These are phyloP conservation scores for Rhabdomys pumilio DNA, from an alignment of 2,797 vertebrate genomes.

Conservation along the genomic window DNA sequence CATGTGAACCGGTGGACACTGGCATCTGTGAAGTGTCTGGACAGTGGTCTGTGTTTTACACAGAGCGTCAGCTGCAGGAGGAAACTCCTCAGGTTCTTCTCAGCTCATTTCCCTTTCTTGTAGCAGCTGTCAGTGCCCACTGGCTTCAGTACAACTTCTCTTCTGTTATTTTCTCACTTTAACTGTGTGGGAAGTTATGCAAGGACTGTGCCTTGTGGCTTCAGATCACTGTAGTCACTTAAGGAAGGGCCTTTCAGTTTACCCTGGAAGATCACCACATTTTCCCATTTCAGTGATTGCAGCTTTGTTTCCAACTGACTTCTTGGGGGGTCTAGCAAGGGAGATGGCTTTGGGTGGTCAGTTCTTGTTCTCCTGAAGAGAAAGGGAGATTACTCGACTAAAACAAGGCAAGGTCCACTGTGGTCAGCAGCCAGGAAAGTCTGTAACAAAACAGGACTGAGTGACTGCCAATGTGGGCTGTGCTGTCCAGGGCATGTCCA, in stretches of 20 bases:
- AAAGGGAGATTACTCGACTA: neutral
- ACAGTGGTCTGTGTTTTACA: neutral
- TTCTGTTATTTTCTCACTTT: neutral
- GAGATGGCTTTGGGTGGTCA: neutral
- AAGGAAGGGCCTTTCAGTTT: neutral
- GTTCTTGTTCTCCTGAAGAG: neutral
- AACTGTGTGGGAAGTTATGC: neutral
- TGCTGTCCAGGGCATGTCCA: no score
- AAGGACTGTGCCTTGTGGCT: neutral
- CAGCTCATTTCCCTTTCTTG: neutral
- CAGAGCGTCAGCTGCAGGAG: neutral
- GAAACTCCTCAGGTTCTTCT: neutral
- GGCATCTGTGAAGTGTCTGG: neutral
- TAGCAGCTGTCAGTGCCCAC: neutral
- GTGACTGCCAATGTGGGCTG: neutral
- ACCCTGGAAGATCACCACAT: neutral
- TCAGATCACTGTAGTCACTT: neutral
- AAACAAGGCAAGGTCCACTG: neutral
- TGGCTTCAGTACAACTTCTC: neutral
- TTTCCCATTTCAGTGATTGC: neutral
- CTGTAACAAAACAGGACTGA: neutral
- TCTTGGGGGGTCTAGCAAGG: neutral
- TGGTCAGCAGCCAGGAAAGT: neutral
- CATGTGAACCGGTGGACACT: neutral
- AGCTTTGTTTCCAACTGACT: constrained; percentile 23